Conservation (phyloP, 2,113 vertebrate species). For the Eleginops maclovinus region DNA sequence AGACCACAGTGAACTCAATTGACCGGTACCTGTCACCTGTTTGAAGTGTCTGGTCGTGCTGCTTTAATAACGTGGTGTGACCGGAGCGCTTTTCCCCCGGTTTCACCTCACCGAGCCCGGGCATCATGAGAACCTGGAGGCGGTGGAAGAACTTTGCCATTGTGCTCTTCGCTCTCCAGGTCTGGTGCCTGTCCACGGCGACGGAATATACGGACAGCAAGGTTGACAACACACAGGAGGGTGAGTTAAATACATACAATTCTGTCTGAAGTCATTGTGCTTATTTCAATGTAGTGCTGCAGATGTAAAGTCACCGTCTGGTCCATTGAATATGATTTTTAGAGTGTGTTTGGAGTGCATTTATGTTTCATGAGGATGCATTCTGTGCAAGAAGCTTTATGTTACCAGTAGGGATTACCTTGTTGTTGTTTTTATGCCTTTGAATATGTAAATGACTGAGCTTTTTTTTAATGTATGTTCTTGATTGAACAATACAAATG, state of each 20-base stretch:
- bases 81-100: conserved; percentile 29
- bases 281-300: conserved; percentile 2
- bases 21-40: conserved; percentile 24
- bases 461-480: neutral
- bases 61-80: conserved; percentile 19
- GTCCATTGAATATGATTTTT: neutral
- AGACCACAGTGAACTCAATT: conserved; percentile 20
- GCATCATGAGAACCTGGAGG: conserved; percentile 74
- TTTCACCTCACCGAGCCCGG: conserved; percentile 40
- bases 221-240: conserved; percentile 29
- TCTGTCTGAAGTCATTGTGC: neutral
- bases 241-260: conserved; percentile 44
- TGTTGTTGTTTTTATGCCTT: neutral
- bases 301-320: conserved; percentile 2
- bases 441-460: neutral
- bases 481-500: neutral
- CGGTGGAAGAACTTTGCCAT: conserved; percentile 72
- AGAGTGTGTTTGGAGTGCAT: neutral
- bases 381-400: neutral
- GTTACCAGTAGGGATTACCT: neutral
- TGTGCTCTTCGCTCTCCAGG: conserved; percentile 57
- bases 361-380: neutral
- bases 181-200: conserved; percentile 61
- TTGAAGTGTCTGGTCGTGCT: conserved; percentile 41
- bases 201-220: conserved; percentile 23